A percentile compares a stretch with the other conserved stretches of the same genome.
Conservation (phyloP, 2,113 vertebrate species). For the Periophthalmus modestus region DNA sequence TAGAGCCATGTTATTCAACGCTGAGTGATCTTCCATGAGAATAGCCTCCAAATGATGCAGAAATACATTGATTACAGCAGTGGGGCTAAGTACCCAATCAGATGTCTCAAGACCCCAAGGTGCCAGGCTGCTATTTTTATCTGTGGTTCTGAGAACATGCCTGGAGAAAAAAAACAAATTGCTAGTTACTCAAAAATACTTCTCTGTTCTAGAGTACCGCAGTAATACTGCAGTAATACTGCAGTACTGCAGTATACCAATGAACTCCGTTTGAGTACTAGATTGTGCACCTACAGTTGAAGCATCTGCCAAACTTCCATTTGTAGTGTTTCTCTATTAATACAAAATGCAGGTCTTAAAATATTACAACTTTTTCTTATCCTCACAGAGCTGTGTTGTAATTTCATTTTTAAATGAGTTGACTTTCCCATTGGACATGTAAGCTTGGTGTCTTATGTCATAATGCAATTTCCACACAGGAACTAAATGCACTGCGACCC, state of each 20-base stretch:
- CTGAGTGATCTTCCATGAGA: slow-evolving; percentile 36
- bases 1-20: slow-evolving; percentile 30
- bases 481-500: slow-evolving; percentile 88
- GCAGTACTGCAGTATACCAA: too few relatives aligned
- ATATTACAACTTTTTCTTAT: too few relatives aligned
- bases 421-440: not conserved
- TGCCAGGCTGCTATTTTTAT: slow-evolving; percentile 60
- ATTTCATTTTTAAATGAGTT: not conserved
- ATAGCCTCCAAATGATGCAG: slow-evolving; percentile 53
- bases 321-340: too few relatives aligned
- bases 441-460: not conserved
- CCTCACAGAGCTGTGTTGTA: not conserved
- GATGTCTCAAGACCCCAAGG: slow-evolving; percentile 57
- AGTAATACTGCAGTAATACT: too few relatives aligned
- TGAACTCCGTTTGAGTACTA: too few relatives aligned
- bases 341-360: too few relatives aligned
- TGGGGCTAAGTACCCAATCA: slow-evolving; percentile 39
- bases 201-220: too few relatives aligned
- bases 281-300: too few relatives aligned
- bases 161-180: not conserved
- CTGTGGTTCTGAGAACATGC: slow-evolving; percentile 22
- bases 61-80: slow-evolving; percentile 56
- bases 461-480: slow-evolving; percentile 72
- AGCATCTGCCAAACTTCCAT: too few relatives aligned
- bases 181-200: slow-evolving; percentile 21